Percentiles rank a stretch among this genome's conserved stretches.
Evolutionary conservation across 2,888 invertebrate species (phyloP).

Genomic region (Agriopis leucophaearia): DNA sequence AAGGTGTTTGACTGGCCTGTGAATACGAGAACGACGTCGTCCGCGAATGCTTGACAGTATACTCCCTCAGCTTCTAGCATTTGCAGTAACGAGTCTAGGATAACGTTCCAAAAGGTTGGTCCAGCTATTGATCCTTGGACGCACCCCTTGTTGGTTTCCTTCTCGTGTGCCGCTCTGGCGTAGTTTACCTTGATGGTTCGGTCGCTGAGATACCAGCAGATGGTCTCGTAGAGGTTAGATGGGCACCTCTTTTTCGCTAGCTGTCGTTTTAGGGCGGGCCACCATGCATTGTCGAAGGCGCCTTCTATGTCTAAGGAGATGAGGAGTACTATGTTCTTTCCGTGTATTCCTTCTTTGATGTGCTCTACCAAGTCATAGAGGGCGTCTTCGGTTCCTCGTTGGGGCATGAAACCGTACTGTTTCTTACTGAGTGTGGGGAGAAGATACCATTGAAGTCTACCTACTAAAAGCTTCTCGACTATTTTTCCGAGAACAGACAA

Average conservation of each 20-base stretch:
- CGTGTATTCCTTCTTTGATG: background rate
- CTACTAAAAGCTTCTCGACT: slow-evolving; percentile 9
- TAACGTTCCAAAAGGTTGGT: background rate
- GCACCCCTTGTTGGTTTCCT: background rate
- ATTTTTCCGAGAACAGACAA: slow-evolving; percentile 42
- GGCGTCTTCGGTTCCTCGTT: background rate
- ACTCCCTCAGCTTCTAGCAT: background rate
- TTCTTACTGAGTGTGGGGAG: background rate
- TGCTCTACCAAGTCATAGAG: background rate
- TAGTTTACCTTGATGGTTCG: background rate
- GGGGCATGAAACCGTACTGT: background rate
- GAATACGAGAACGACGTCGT: slow-evolving; percentile 6
- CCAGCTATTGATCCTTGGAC: background rate
- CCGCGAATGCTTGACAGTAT: slow-evolving; percentile 11
- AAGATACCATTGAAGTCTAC: background rate
- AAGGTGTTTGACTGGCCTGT: too few relatives aligned
- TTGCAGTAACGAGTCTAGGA: slow-evolving; percentile 6
- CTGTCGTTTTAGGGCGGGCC: background rate
- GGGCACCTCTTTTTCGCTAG: background rate
- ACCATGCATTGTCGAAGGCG: slow-evolving; percentile 1
- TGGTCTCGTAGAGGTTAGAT: background rate
- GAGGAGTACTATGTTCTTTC: background rate
- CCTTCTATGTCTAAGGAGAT: slow-evolving; percentile 3
- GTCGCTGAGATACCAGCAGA: background rate
- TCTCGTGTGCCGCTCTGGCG: background rate